A percentile compares a stretch with the other conserved stretches of the same genome.
These are phyloP conservation scores for Cinara cedri DNA, from an alignment of 2,888 invertebrate genomes.

Conservation along the genomic window DNA sequence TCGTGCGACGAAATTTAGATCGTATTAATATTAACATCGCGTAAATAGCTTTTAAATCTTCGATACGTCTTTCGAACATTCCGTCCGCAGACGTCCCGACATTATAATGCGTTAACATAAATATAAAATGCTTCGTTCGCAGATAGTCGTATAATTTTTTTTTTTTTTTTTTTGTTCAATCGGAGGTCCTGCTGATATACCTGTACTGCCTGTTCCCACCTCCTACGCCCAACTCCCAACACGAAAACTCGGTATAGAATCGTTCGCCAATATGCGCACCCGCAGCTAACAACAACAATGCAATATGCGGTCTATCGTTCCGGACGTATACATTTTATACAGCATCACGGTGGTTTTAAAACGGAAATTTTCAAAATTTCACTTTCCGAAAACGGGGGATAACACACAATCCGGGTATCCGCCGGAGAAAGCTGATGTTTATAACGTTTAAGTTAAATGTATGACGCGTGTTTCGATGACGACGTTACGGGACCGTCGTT, in stretches of 20 bases:
- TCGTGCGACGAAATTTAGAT: not conserved
- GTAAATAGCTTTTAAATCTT: too few species aligned
- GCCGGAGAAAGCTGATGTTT: conserved; percentile 26
- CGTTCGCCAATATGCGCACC: not conserved
- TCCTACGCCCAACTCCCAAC: not conserved
- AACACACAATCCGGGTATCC: not conserved
- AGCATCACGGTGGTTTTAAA: too few species aligned
- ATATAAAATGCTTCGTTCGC: too few species aligned
- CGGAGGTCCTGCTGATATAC: too few species aligned
- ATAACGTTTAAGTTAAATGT: too few species aligned
- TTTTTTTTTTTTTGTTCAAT: not conserved
- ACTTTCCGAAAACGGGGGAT: not conserved
- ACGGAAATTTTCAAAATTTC: conserved; percentile 31
- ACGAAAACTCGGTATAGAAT: not conserved
- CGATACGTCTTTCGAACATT: too few species aligned
- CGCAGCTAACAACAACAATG: not conserved
- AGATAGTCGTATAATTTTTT: too few species aligned
- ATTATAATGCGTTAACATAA: too few species aligned
- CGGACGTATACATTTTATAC: not conserved
- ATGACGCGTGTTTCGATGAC: too few species aligned
- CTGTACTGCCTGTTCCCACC: too few species aligned
- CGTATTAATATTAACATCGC: too few species aligned
- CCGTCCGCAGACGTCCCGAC: too few species aligned
- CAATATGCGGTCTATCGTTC: not conserved
- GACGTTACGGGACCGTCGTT: not conserved